Conservation (phyloP, 2,888 invertebrate species). For the Scaptomyza caliginosa region DNA sequence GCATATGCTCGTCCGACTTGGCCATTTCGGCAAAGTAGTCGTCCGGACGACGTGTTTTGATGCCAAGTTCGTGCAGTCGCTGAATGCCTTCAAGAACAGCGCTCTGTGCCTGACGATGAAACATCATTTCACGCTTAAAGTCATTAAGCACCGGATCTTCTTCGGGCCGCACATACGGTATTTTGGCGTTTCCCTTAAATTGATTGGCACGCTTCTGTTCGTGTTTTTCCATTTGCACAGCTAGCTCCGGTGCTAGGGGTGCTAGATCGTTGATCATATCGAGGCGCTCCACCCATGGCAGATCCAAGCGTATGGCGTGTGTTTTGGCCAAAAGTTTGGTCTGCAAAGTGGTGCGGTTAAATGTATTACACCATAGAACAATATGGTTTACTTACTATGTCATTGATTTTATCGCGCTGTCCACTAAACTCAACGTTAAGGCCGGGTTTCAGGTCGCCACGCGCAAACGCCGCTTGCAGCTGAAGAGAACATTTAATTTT, state of each 20-base stretch:
- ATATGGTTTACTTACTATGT: conserved; percentile 86
- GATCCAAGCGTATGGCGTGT: conserved; percentile 88
- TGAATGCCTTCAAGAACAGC: conserved; percentile 93
- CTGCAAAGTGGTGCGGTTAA: conserved; percentile 48
- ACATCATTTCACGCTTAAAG: conserved; percentile 94
- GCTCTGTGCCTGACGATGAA: conserved; percentile 94
- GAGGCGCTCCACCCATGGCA: conserved; percentile 94
- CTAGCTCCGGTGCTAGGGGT: conserved; percentile 93
- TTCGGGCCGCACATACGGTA: conserved; percentile 86
- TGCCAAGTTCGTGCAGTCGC: conserved; percentile 89
- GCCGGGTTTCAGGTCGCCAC: conserved; percentile 94
- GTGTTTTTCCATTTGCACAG: conserved; percentile 90
- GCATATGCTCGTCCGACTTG: conserved; percentile 98
- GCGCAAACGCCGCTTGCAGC: conserved; percentile 95
- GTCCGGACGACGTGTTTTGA: conserved; percentile 93
- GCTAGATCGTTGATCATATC: conserved; percentile 91
- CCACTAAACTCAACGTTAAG: conserved; percentile 89
- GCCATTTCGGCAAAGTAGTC: conserved; percentile 99
- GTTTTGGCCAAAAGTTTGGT: conserved; percentile 87
- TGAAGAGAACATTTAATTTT: conserved; percentile 82
- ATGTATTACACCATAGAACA: rapidly evolving
- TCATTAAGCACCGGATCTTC: conserved; percentile 94
- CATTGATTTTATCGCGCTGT: conserved; percentile 87
- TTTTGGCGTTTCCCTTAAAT: conserved; percentile 89
- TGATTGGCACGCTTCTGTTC: conserved; percentile 88